Conservation (phyloP, 2,888 invertebrate species). For the Doris montereyensis region DNA sequence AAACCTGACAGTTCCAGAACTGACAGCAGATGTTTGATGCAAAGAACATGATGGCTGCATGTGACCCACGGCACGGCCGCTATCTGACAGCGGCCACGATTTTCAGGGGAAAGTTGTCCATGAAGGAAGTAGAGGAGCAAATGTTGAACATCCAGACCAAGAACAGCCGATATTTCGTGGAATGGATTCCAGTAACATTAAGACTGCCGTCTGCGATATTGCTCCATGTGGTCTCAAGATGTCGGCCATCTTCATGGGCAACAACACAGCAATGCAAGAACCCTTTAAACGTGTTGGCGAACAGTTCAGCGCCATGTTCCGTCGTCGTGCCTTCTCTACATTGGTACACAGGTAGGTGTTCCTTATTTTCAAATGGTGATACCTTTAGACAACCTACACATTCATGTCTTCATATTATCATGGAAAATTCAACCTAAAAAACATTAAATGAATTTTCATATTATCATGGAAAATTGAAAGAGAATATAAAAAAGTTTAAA, state of each 20-base stretch:
- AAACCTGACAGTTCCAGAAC: constrained; percentile 69
- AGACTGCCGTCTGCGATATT: constrained; percentile 78
- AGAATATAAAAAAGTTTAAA: too few species aligned
- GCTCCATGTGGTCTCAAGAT: constrained; percentile 91
- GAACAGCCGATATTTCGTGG: constrained; percentile 72
- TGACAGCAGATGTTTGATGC: constrained; percentile 87
- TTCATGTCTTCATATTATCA: too few species aligned
- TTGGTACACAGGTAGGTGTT: constrained; percentile 91
- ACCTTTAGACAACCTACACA: too few species aligned
- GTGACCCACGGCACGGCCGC: constrained; percentile 92
- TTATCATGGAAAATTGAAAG: too few species aligned
- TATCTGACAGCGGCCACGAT: constrained; percentile 85
- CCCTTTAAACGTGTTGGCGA: constrained; percentile 70
- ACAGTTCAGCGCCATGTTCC: constrained; percentile 85
- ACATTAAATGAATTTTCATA: too few species aligned
- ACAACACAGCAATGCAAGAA: constrained; percentile 72
- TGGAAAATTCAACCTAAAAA: too few species aligned
- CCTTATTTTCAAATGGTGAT: too few species aligned
- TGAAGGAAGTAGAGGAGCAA: constrained; percentile 84
- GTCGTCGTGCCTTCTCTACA: constrained; percentile 96
- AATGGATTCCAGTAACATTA: constrained; percentile 72
- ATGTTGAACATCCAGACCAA: constrained; percentile 87
- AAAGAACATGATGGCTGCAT: constrained; percentile 98
- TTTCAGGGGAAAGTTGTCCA: constrained; percentile 92
- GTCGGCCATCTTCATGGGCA: constrained; percentile 91